Conservation (phyloP, 2,113 vertebrate genomes). For the Barbus barbus region DNA sequence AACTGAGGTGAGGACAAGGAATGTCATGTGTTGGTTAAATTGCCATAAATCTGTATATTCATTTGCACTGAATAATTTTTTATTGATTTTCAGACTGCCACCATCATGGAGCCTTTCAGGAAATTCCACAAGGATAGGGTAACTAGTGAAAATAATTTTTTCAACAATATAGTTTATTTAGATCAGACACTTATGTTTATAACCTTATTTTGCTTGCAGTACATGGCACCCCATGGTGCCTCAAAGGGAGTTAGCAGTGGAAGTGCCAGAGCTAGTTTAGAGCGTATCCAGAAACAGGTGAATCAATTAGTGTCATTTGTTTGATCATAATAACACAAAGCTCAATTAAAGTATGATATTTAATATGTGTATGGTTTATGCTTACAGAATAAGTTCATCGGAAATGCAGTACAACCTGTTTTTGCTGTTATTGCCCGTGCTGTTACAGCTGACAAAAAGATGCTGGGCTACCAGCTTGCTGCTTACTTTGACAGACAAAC, state of each 20-base stretch:
- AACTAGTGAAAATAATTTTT: not conserved
- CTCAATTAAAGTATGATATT: not conserved
- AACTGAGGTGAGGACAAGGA: constrained; percentile 48
- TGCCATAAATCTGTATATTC: not conserved
- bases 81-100: no score
- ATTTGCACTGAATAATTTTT: not conserved
- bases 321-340: not conserved
- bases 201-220: no score
- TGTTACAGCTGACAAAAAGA: constrained; percentile 2
- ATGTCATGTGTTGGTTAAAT: not conserved
- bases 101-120: no score
- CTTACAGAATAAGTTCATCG: constrained; percentile 67
- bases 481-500: no score
- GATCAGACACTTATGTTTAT: not conserved
- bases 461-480: no score
- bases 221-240: no score
- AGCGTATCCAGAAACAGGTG: no score
- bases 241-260: no score
- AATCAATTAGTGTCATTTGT: not conserved
- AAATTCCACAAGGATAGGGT: constrained; percentile 13
- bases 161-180: no score
- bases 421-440: no score
- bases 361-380: constrained; percentile 4
- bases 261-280: no score
- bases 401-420: no score